Conservation (phyloP, 2,113 vertebrate genomes). For the Pandion haliaetus region DNA sequence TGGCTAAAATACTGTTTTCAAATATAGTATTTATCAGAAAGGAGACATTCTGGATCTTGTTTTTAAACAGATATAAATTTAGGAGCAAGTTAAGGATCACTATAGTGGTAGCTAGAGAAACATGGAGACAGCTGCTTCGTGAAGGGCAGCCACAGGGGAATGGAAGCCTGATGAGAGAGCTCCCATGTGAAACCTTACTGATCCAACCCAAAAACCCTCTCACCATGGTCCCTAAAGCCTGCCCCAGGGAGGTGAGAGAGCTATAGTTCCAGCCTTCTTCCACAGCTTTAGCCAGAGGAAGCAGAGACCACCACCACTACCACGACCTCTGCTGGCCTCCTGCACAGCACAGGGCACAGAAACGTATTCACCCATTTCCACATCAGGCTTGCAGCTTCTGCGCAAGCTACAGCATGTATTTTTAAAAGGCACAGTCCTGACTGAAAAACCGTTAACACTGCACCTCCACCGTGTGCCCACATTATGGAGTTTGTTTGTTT, state of each 20-base stretch:
- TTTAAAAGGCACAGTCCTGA: background rate
- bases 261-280: background rate
- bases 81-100: background rate
- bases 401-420: too few relatives aligned
- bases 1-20: background rate
- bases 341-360: background rate
- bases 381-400: background rate
- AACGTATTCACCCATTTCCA: background rate
- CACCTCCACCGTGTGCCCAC: too few relatives aligned
- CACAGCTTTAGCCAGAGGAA: background rate
- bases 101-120: background rate
- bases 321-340: background rate
- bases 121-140: background rate
- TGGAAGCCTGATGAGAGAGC: background rate
- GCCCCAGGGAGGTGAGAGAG: rapidly evolving
- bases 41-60: background rate
- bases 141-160: background rate
- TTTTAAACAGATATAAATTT: background rate
- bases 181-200: background rate
- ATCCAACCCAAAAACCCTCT: background rate
- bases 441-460: background rate
- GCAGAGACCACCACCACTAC: background rate
- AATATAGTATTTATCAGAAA: background rate
- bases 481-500: background rate
- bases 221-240: background rate